A percentile compares a stretch with the other conserved stretches of the same genome.
phyloP scores from a whole-genome alignment of 1,140 invertebrate genomes.

The Polypedilum pembai region DNA sequence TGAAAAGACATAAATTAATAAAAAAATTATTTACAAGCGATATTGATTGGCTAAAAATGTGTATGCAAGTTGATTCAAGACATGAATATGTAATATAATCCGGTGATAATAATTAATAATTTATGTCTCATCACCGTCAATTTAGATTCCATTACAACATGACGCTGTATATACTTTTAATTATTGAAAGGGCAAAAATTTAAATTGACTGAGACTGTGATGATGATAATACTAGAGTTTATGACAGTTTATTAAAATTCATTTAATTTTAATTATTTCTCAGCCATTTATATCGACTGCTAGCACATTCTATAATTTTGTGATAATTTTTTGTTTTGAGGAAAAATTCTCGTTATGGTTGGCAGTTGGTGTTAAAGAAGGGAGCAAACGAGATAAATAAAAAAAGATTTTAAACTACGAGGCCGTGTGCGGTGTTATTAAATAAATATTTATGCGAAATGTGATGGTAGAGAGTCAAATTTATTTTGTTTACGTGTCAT shows the following conservation, averaged over 20 bases:
- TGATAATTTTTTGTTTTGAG: too few relatives aligned
- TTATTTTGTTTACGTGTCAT: too few relatives aligned
- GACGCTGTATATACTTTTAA: neutral
- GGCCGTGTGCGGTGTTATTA: too few relatives aligned
- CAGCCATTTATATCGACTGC: too few relatives aligned
- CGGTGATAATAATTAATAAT: neutral
- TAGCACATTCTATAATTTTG: too few relatives aligned
- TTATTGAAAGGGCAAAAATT: neutral
- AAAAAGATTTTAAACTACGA: too few relatives aligned
- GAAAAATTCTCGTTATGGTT: too few relatives aligned
- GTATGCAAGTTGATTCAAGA: neutral
- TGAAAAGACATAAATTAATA: neutral
- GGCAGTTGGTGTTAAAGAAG: too few relatives aligned
- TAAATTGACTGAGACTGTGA: neutral
- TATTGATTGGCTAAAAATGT: neutral
- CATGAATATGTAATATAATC: neutral
- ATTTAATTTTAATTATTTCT: constrained; percentile 5
- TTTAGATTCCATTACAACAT: too few relatives aligned
- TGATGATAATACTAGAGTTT: constrained; percentile 11
- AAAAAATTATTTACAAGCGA: neutral
- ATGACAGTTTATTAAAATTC: neutral
- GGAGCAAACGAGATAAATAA: too few relatives aligned
- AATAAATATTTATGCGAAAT: too few relatives aligned
- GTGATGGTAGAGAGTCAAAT: too few relatives aligned
- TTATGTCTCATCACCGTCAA: constrained; percentile 4